These are phyloP conservation scores for Apus apus DNA, from an alignment of 2,113 vertebrate genomes.

Conservation along the genomic window DNA sequence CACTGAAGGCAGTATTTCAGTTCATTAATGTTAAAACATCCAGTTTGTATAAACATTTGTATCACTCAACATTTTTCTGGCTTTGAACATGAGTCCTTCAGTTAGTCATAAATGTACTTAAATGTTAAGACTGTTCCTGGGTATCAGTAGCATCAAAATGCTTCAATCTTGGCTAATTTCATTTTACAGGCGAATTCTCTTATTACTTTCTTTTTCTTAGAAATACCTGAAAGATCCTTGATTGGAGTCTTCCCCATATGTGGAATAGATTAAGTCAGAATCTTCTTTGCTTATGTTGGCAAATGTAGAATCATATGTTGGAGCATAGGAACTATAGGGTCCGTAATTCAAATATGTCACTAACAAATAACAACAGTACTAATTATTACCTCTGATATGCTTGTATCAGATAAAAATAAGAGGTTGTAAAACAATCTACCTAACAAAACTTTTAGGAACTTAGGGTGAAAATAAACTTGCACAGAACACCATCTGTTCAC, in stretches of 20 bases:
- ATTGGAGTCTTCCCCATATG: conserved; percentile 90
- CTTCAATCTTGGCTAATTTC: not conserved
- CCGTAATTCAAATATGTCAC: conserved; percentile 95
- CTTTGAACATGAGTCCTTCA: not conserved
- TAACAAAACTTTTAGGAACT: not conserved
- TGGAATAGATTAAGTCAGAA: conserved; percentile 91
- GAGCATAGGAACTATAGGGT: conserved; percentile 93
- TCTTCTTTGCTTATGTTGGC: conserved; percentile 96
- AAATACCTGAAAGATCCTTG: conserved; percentile 87
- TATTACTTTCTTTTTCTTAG: not conserved
- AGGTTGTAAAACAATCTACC: not conserved
- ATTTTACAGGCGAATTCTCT: not conserved
- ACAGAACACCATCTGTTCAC: not conserved
- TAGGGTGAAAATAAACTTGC: not conserved
- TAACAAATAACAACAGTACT: conserved; percentile 55
- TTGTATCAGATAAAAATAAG: not conserved
- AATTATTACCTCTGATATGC: not conserved
- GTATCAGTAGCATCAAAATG: not conserved
- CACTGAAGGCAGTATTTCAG: not conserved
- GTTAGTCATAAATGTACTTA: not conserved
- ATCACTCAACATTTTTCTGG: not conserved
- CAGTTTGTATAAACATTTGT: not conserved
- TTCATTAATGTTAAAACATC: not conserved
- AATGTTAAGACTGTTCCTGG: not conserved
- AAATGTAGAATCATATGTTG: conserved; percentile 94